Evolutionary conservation across 2,113 vertebrate species (phyloP).

Genomic region (Podarcis raffonei): DNA sequence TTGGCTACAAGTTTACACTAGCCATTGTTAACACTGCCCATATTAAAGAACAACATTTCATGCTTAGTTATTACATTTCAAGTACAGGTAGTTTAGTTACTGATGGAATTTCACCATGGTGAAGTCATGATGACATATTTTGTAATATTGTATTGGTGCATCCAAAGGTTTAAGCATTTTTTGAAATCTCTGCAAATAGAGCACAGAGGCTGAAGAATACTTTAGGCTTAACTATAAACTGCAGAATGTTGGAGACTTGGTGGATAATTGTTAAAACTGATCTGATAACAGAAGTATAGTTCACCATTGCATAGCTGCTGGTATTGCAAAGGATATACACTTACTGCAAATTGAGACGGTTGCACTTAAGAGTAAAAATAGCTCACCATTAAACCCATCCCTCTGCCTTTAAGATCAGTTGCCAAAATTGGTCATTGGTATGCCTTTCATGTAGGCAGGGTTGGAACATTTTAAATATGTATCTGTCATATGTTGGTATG

Average conservation of each 20-base stretch:
- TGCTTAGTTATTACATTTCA: not conserved
- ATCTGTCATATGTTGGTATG: conserved; percentile 16
- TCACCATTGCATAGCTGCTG: not conserved
- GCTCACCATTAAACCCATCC: conserved; percentile 56
- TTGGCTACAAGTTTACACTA: not conserved
- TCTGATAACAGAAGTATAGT: conserved; percentile 7
- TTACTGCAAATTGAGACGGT: conserved; percentile 61
- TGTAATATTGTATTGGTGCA: not conserved
- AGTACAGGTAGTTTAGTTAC: not conserved
- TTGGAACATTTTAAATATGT: conserved; percentile 39
- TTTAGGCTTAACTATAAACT: not conserved
- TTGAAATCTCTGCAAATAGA: not conserved
- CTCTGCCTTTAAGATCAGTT: conserved; percentile 44
- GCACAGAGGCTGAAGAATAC: not conserved
- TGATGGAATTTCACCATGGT: not conserved
- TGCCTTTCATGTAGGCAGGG: conserved; percentile 42
- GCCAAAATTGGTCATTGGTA: conserved; percentile 54
- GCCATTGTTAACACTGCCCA: not conserved
- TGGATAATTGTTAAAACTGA: not conserved
- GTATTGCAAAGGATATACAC: conserved; percentile 26
- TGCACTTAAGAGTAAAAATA: conserved; percentile 72
- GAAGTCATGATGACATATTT: not conserved
- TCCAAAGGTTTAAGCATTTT: not conserved
- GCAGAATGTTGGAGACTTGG: not conserved
- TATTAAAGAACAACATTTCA: not conserved